Conservation (phyloP, 2,797 vertebrate genomes). For the Xenopus petersii region DNA sequence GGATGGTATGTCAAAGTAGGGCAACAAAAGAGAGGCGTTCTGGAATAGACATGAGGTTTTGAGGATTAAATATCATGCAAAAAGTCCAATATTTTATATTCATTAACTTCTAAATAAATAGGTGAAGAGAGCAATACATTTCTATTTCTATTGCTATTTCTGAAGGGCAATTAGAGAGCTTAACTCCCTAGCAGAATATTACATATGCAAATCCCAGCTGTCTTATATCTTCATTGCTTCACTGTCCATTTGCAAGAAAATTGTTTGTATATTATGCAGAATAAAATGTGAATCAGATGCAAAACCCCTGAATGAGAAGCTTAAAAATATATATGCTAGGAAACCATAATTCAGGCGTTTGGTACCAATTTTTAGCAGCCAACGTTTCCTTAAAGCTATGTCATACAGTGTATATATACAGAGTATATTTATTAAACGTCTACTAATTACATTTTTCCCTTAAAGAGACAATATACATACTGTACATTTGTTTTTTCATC, state of each 20-base stretch:
- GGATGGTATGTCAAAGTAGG: too few species aligned
- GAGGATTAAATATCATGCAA: constrained; percentile 11
- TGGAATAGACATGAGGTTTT: constrained; percentile 27
- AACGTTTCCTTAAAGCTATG: too few species aligned
- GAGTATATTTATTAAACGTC: too few species aligned
- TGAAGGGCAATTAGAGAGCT: constrained; percentile 48
- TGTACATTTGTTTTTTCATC: too few species aligned
- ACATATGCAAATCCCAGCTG: constrained; percentile 44
- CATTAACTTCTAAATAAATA: constrained; percentile 43
- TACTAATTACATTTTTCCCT: too few species aligned
- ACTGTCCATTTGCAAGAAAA: constrained; percentile 8
- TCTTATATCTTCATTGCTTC: constrained; percentile 39
- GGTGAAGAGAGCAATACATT: constrained; percentile 41
- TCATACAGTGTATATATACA: too few species aligned
- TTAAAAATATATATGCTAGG: too few species aligned
- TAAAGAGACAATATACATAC: too few species aligned
- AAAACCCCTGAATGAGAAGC: background rate
- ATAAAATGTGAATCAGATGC: constrained; percentile 10
- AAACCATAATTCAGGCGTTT: too few species aligned
- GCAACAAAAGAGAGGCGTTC: constrained; percentile 12
- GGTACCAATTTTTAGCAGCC: too few species aligned
- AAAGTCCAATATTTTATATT: constrained; percentile 22
- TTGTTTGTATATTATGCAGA: constrained; percentile 8
- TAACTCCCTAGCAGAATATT: constrained; percentile 35
- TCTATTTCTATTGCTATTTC: constrained; percentile 39